Evolutionary conservation across 2,888 invertebrate species (phyloP), one percentile per base, ranked within the genome.

Genomic region (Cerastis rubricosa): DNA sequence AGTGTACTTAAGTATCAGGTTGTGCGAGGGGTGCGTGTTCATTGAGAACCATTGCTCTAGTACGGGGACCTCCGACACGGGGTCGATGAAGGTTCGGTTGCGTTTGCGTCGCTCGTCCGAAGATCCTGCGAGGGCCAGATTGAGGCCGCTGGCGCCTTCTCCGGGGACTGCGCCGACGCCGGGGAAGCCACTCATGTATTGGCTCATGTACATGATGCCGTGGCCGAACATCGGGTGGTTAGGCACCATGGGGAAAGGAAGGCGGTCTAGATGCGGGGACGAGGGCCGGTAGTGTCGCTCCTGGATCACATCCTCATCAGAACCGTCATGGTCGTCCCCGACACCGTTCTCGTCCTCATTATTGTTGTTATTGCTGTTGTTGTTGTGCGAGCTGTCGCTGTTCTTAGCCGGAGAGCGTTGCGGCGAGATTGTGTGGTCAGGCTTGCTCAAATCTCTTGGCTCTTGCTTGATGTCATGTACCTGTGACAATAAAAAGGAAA

Each of bases 21-120:
- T 99, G 96, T 99, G 99, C 89, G 99, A 99, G 59, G 99, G 99
- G 96, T 99, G 99, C 54, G 99, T 99, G 95, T 99, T 99, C 96
- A 99, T 98, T 49, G 98, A 98, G 95, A 99, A 99, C 99, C 99
- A 99, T 92, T 99, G 98, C 93, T 99, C 99, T 84, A 99, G 96
- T 83, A 99, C 98, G 35, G 99, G 99, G 76, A 99, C 99, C 97
- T 99, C 99, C 25, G 99, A 99, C 40, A 99, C 99, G 0, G 99
- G 99, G 96, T 99, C 99, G 91, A 99, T 99, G 96, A 99, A 99
- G 63, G 99, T 99, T 87, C 99, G 98, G 94, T 99, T 99, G 64
- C 99, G 98, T 94, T 99, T 99, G 85, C 99, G 98, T 57, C 99
- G 97, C 92, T 99, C 99, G 90, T 99, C 99, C n/a, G 97, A 98